These are phyloP conservation scores for Speoplatyrhinus poulsoni DNA, from an alignment of 2,113 vertebrate species.

Conservation along the genomic window DNA sequence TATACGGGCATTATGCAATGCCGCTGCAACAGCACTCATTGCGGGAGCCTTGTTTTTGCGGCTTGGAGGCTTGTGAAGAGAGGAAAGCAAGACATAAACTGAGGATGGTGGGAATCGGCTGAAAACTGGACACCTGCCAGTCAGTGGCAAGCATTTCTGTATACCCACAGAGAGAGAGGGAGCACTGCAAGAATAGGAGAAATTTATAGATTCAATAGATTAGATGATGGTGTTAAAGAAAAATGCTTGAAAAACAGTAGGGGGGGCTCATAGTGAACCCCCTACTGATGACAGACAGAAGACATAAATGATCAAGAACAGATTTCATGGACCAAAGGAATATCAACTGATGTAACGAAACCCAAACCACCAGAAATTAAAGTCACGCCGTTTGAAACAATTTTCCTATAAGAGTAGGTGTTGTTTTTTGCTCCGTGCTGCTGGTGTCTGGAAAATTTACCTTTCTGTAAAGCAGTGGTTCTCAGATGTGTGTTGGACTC, in stretches of 20 bases:
- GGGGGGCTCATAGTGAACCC: conserved; percentile 3
- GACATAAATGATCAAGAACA: no score
- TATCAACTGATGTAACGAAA: no score
- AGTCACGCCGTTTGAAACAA: no score
- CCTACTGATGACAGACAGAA: neutral
- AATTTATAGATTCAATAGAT: neutral
- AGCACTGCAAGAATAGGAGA: neutral
- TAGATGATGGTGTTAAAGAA: neutral
- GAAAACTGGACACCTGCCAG: conserved; percentile 47
- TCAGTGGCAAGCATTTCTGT: conserved; percentile 4
- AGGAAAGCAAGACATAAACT: conserved; percentile 1
- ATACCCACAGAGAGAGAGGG: conserved; percentile 7
- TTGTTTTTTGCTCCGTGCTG: no score
- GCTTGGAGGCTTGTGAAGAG: conserved; percentile 19
- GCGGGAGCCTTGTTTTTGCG: conserved; percentile 43
- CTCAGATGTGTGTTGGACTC: no score
- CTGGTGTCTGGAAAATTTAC: no score
- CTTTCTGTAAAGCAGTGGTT: no score
- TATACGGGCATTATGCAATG: conserved; percentile 62
- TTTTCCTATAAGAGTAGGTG: no score
- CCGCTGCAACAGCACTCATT: conserved; percentile 23
- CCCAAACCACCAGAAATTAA: no score
- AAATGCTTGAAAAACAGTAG: conserved; percentile 6
- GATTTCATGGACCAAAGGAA: no score
- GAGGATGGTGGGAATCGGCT: conserved; percentile 18